Evolutionary conservation across 2,888 invertebrate species (phyloP), one percentile per base, ranked within the genome.

Genomic region (Mimumesa dahlbomi): DNA sequence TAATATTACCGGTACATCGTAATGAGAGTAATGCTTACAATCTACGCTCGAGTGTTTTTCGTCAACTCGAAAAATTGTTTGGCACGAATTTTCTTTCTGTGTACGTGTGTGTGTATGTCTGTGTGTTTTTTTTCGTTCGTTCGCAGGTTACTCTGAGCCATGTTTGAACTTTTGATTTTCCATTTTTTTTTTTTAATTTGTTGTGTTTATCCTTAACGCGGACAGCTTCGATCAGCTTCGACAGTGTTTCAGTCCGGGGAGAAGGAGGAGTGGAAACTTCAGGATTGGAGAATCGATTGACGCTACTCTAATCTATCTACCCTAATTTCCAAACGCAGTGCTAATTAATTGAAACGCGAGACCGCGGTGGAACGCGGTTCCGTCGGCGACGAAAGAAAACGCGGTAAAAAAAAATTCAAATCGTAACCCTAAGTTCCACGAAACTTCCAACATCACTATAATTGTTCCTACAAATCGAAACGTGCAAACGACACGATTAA

Each of bases 11-110:
- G 31, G 3, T 66, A 40, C n/a, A n/a, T 58, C 52, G n/a, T 36
- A 50, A 58, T 25, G 34, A 13, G 40, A 43, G 36, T 40, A 64
- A 43, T 52, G 45, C 58, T 74, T 80, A n/a, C n/a, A 77, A 42
- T 29, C 61, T 73, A 79, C 52, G 56, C 16, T 61, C 66, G 65
- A 65, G 50, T n/a, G n/a, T 68, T 42, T n/a, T 5, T 48, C 29
- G 11, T 22, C n/a, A 14, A 64, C 69, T 46, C 61, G 50, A 31
- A 18, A 46, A n/a, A 42, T 18, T n/a, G n/a, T 77, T 79, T 79
- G 79, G 79, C 79, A 79, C 79, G 45, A 79, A 59, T 64, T 31
- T 22, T n/a, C 43, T 11, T 34, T 34, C n/a, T 34, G 3, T n/a
- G n/a, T n/a, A n/a, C n/a, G n/a, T n/a, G n/a, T n/a, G n/a, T n/a